Evolutionary conservation across 2,113 vertebrate genomes (phyloP), one percentile per base, ranked within the genome.

Genomic region (Barnardius zonarius): DNA sequence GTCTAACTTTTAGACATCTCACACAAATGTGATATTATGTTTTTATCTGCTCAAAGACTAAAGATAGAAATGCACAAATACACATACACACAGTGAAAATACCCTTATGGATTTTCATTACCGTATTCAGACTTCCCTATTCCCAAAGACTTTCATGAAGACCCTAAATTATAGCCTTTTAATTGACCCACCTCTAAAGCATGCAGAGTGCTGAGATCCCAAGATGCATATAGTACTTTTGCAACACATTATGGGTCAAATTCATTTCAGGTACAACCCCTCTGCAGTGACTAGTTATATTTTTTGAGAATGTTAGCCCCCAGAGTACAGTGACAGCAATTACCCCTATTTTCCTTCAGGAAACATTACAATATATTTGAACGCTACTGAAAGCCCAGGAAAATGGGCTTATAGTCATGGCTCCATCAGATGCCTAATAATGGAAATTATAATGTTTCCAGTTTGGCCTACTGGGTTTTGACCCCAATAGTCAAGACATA

Each of bases 341-440:
- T 96, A 97, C 95, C 95, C 89, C 83, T 92, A 85, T 97, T 96
- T 95, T 95, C 95, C 90, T 87, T 64, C 90, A 96, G 95, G 97
- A 96, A 96, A 84, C 81, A 94, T 96, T 95, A 94, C 86, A 72
- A 90, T 95, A 94, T 91, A 92, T 91, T 91, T 96, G 88, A 95
- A 92, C 86, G 46, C 74, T 51, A 41, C 49, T 25, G 54, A 93
- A 96, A 91, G 79, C 83, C 57, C 78, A 94, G 39, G 46, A 94
- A 93, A 95, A 92, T 54, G 76, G 78, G 64, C 67, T 94, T 90
- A 82, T 91, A 92, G 80, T 35, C 93, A 91, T 68, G 70, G 88
- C n/a, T 86, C 83, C 80, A 66, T 86, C 88, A 93, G 70, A 94
- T 77, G 80, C 74, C 75, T 96, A 89, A 91, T 74, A 95, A 82